Base-by-base conservation (phyloP, 2,888 invertebrate species). In the Troides oblongomaculatus region DNA sequence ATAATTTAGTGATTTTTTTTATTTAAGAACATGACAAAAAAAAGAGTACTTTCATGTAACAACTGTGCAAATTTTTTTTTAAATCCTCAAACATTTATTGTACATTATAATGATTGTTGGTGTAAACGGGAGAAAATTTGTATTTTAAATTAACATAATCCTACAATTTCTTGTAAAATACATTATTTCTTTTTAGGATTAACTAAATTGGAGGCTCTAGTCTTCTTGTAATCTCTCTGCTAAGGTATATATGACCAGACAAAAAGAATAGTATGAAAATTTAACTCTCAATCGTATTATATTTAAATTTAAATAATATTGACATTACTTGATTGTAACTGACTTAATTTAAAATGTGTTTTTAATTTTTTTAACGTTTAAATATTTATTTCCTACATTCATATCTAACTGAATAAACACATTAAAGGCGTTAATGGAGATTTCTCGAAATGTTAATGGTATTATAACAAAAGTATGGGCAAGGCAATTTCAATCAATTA, bases 141-240 rank as follows among this genome's bases (percentile, higher is more conserved):
- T 58, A 23, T 58, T 25, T 25, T 2, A 23, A 14, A 23, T 14
- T 58, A 25, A 17, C 23, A 14, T 23, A 58, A 58, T 14, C 12
- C 6, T 17, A 58, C 12, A 17, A 14, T 57, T 8, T 10, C 57
- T 21, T n/a, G 39, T 39, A 39, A 39, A n/a, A 7, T 57, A 57
- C 21, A 57, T 21, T 30, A 30, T 30, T 18, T 12, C 17, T n/a
- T n/a, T 10, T 57, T 57, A 10, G 57, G 57, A 21, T 1, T 57
- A 36, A 36, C 17, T 36, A 66, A 50, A 5, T 53, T 53, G 66
- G 36, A 30, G 66, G 53, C 21, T 30, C 66, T 66, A 66, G 66
- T 66, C 66, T 61, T 23, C 46, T 39, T 23, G 62, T 56, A 66
- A 66, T 66, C 66, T 56, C 61, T 56, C 61, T 61, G 25, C 12